Evolutionary conservation across 2,888 invertebrate genomes (phyloP).

Genomic region (Drosophila anomalipes): DNA sequence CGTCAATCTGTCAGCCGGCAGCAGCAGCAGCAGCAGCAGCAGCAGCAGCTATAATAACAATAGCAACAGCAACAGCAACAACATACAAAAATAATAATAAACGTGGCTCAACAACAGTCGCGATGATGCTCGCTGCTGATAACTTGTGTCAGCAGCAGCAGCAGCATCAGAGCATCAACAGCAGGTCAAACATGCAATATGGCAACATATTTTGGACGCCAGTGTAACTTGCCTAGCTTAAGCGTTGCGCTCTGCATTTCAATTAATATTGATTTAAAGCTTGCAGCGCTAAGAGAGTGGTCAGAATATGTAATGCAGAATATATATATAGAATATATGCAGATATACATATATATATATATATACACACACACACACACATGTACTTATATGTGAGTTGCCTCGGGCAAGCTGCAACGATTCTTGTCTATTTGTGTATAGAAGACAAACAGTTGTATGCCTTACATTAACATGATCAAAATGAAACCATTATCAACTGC

Average conservation of each 20-base stretch:
- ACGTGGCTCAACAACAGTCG: constrained; percentile 59
- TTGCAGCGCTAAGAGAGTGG: constrained; percentile 7
- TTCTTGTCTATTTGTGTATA: background rate
- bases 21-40: constrained; percentile 21
- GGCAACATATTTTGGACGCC: constrained; percentile 36
- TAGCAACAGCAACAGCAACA: constrained; percentile 30
- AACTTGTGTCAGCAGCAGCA: constrained; percentile 35
- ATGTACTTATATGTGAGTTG: background rate
- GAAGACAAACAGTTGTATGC: background rate
- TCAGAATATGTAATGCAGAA: constrained; percentile 3
- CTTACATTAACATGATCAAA: background rate
- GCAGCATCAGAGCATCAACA: constrained; percentile 1
- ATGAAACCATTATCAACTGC: background rate
- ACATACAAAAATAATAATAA: constrained; percentile 29
- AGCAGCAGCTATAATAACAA: constrained; percentile 31
- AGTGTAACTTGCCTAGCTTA: constrained; percentile 25
- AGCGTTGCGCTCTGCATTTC: constrained; percentile 23
- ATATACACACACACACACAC: background rate
- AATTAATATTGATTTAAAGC: constrained; percentile 34
- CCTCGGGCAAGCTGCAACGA: background rate
- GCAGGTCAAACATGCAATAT: constrained; percentile 19
- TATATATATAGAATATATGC: background rate
- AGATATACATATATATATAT: background rate
- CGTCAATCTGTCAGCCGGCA: constrained; percentile 36
- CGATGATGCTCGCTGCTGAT: constrained; percentile 48